A percentile compares a stretch with the other conserved stretches of the same genome.
phyloP scores from a whole-genome alignment of 2,888 invertebrate species.

The Myathropa florea region DNA sequence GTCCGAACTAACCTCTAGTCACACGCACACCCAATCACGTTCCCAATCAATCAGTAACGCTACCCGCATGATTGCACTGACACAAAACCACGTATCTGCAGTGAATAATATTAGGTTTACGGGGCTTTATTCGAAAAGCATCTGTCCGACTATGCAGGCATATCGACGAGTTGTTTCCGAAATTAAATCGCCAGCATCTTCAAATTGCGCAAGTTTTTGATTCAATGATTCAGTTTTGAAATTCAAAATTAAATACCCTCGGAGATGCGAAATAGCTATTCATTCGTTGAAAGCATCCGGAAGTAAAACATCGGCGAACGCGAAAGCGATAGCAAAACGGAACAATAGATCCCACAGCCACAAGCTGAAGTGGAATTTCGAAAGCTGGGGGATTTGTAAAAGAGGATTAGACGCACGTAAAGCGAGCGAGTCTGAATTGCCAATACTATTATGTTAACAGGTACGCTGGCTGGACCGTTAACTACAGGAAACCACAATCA shows the following conservation, averaged over 20 bases:
- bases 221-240: slow-evolving; percentile 30
- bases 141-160: neutral
- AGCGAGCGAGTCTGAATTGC: slow-evolving; percentile 18
- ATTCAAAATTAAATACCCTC: neutral
- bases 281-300: neutral
- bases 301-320: neutral
- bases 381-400: slow-evolving; percentile 17
- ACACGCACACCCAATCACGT: neutral
- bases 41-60: slow-evolving; percentile 49
- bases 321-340: neutral
- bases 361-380: slow-evolving; percentile 30
- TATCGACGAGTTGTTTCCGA: neutral
- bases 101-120: neutral
- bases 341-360: slow-evolving; percentile 1
- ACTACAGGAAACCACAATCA: neutral
- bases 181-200: slow-evolving; percentile 11
- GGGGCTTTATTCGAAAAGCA: neutral
- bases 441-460: too few relatives aligned
- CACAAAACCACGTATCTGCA: slow-evolving; percentile 34
- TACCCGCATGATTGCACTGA: slow-evolving; percentile 35
- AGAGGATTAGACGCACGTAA: slow-evolving; percentile 54
- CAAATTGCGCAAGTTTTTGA: slow-evolving; percentile 15
- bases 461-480: neutral
- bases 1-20: neutral
- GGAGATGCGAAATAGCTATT: neutral